Evolutionary conservation across 2,113 vertebrate genomes (phyloP).

Genomic region (Cercopithecus mona): DNA sequence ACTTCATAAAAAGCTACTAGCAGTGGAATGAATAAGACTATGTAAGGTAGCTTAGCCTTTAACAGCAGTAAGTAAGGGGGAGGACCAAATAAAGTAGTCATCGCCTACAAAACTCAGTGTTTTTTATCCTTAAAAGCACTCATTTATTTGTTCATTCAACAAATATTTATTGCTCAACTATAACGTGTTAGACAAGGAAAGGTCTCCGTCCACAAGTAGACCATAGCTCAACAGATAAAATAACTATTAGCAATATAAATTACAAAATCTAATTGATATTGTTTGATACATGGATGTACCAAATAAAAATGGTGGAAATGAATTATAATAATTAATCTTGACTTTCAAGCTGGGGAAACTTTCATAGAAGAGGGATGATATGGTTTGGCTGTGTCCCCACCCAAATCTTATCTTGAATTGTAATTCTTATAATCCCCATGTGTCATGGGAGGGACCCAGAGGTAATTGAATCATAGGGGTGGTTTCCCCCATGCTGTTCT

Average conservation of each 20-base stretch:
- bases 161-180: not conserved
- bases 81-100: not conserved
- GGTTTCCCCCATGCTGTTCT: too few relatives aligned
- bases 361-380: not conserved
- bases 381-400: too few relatives aligned
- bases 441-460: too few relatives aligned
- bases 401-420: too few relatives aligned
- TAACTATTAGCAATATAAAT: not conserved
- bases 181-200: not conserved
- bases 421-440: too few relatives aligned
- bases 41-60: not conserved
- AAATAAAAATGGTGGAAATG: not conserved
- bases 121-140: not conserved
- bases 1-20: not conserved
- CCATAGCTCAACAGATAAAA: not conserved
- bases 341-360: not conserved
- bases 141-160: not conserved
- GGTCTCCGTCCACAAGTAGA: not conserved
- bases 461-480: too few relatives aligned
- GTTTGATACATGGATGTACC: not conserved
- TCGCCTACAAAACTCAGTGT: not conserved
- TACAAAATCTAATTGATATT: not conserved
- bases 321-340: not conserved
- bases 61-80: not conserved
- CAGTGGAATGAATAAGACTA: not conserved